Evolutionary conservation across 2,797 vertebrate species (phyloP).

Genomic region (Pseudochromis fuscus): DNA sequence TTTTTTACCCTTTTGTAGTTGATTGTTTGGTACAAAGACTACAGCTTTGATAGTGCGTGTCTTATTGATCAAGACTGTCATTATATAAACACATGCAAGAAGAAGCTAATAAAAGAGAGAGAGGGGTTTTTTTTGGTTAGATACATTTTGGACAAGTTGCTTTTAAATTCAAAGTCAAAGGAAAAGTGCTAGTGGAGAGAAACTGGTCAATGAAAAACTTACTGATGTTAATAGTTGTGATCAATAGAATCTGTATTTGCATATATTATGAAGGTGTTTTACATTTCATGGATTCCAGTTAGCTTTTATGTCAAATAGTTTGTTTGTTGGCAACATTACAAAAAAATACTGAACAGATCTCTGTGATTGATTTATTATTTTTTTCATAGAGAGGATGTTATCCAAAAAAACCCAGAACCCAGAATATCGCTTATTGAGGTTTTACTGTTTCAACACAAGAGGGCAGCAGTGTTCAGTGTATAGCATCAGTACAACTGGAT

Average conservation of each 20-base stretch:
- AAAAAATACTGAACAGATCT: too few relatives aligned
- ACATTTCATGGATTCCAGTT: background rate
- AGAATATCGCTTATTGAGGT: too few relatives aligned
- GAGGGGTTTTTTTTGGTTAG: background rate
- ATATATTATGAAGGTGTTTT: conserved; percentile 1
- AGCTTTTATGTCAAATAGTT: background rate
- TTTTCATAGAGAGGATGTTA: too few relatives aligned
- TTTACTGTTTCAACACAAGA: too few relatives aligned
- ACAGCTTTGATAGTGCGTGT: background rate
- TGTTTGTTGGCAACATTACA: too few relatives aligned
- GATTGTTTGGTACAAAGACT: background rate
- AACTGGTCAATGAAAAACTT: background rate
- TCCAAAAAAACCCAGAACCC: too few relatives aligned
- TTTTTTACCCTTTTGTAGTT: background rate
- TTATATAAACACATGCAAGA: background rate
- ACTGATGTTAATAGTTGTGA: background rate
- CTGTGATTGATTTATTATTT: too few relatives aligned
- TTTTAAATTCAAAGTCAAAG: background rate
- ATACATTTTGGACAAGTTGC: background rate
- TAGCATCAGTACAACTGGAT: too few relatives aligned
- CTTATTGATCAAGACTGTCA: conserved; percentile 6
- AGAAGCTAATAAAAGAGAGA: background rate
- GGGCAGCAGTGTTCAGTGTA: too few relatives aligned
- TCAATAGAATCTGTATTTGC: conserved; percentile 1
- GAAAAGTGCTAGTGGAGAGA: background rate